Base-by-base conservation (phyloP, 2,888 invertebrate species). In the Nycteola revayana region DNA sequence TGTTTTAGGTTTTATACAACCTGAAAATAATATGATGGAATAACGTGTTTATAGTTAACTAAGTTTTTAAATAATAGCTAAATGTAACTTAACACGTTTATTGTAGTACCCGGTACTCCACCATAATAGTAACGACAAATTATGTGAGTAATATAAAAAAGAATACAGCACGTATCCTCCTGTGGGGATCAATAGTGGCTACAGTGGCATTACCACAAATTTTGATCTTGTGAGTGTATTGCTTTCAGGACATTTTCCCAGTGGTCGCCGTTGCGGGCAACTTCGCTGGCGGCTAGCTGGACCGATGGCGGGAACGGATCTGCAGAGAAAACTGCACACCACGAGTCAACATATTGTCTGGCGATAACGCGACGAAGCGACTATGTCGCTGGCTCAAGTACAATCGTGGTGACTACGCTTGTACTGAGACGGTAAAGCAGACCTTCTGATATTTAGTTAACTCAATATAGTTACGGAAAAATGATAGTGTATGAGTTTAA, bases 241-340 rank as follows among this genome's bases (percentile, higher is more conserved):
- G 87, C 78, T 84, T 88, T 89, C 89, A 92, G 90, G 80, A 90
- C 90, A 84, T 90, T 90, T 90, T 92, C 92, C 89, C 91, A 91
- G 76, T 89, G 90, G 88, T 92, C 92, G 68, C 92, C 92, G 82
- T 90, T 90, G 82, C 85, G 78, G 74, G 91, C 91, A 69, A 92
- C 91, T 73, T 91, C 91, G 75, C 80, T 81, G 71, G 91, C 90
- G 65, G 90, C 90, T 58, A 86, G 90, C 46, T 64, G 89, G 49
- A 80, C 79, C 28, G 79, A 52, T 40, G 81, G 69, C 82, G 81
- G 80, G 72, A 77, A 72, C 75, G 62, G 49, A 89, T 88, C 89
- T 90, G 89, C 60, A 76, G 89, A 89, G 80, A 88, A 80, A 90
- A 89, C 89, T 90, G 81, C 87, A 83, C 86, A 88, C 79, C 74